phyloP scores from a whole-genome alignment of 2,888 invertebrate species.

The Drosophila yooni region DNA sequence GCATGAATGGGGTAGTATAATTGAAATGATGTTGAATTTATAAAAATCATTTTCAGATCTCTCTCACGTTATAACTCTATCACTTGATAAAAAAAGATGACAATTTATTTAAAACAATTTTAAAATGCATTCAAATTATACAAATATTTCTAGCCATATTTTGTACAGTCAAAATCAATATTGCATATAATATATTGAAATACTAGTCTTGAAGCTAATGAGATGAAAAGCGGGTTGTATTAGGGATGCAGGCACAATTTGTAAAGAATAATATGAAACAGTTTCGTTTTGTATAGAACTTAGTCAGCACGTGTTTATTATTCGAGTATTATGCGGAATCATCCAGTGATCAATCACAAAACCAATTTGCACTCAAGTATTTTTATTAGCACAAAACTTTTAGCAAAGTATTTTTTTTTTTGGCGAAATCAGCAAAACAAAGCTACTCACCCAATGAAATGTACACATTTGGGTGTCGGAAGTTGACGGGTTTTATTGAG shows the following conservation, averaged over 20 bases:
- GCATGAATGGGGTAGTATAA: background rate
- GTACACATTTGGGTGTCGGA: slow-evolving; percentile 39
- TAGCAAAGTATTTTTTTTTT: background rate
- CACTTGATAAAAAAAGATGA: background rate
- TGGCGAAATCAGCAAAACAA: slow-evolving; percentile 32
- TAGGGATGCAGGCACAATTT: background rate
- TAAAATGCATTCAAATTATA: background rate
- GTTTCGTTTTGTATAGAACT: background rate
- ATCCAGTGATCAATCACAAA: slow-evolving; percentile 14
- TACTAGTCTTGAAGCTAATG: background rate
- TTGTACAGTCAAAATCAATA: background rate
- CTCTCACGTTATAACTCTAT: background rate
- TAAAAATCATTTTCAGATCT: background rate
- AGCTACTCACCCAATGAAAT: slow-evolving; percentile 65
- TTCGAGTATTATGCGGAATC: background rate
- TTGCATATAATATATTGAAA: too few relatives aligned
- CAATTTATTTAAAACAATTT: background rate
- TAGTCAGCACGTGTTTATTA: background rate
- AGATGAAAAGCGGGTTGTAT: background rate
- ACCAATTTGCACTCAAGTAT: slow-evolving; percentile 23
- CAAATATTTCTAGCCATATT: background rate
- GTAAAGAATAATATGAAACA: background rate
- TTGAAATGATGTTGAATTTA: background rate
- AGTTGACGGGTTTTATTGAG: slow-evolving; percentile 56
- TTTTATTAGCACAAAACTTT: slow-evolving; percentile 36